phyloP scores from a whole-genome alignment of 2,113 vertebrate genomes.

The Gobius niger region DNA sequence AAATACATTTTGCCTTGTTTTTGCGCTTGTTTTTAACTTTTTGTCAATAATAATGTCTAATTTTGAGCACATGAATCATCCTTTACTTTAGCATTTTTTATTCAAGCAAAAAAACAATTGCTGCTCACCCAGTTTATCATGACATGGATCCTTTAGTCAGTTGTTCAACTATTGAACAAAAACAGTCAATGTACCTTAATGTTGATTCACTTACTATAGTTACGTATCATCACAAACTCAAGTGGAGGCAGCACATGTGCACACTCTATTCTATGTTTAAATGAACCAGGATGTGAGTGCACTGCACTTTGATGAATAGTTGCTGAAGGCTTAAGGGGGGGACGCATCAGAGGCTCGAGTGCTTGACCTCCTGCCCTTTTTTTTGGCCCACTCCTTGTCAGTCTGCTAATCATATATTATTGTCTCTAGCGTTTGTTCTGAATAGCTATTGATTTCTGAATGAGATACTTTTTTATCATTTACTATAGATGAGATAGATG shows the following conservation, averaged over 20 bases:
- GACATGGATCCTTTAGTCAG: no score
- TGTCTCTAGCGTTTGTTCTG: constrained; percentile 8
- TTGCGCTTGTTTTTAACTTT: background rate
- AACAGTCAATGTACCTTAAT: background rate
- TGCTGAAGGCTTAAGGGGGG: constrained; percentile 46
- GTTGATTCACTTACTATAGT: background rate
- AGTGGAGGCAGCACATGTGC: constrained; percentile 49
- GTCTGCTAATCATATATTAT: constrained; percentile 13
- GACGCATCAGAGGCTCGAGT: constrained; percentile 22
- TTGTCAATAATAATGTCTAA: no score
- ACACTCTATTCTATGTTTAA: constrained; percentile 58
- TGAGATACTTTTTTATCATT: background rate
- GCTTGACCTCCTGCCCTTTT: constrained; percentile 41
- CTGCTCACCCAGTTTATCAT: no score
- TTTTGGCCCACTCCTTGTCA: constrained; percentile 4
- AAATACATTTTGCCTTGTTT: background rate
- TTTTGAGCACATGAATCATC: no score
- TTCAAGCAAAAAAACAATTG: no score
- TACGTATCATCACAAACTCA: background rate
- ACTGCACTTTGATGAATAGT: constrained; percentile 58
- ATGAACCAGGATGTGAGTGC: constrained; percentile 65
- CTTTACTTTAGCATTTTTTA: no score
- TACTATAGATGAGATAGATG: background rate
- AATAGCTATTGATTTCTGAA: background rate
- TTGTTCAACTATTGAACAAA: no score